Base-by-base conservation (phyloP, 1,140 invertebrate genomes). In the Microvelia longipes region DNA sequence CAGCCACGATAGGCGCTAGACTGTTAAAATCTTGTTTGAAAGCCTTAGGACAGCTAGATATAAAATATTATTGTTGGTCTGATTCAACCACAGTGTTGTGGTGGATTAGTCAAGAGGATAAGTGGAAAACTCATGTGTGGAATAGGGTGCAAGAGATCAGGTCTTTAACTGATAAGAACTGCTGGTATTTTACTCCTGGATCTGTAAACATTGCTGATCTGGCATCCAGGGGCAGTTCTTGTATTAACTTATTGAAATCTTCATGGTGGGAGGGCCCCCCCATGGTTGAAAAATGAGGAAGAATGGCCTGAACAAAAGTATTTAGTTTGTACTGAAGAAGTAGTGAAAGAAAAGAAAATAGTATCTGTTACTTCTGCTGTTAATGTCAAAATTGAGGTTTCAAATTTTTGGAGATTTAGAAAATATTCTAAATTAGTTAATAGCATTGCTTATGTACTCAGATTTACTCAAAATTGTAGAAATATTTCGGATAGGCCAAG, bases 231-330 rank as follows among this genome's bases (percentile, higher is more conserved):
- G 79, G 80, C 28, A 79, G 76, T 73, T 29, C 70, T 5, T 66
- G 75, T 1, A 73, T 73, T 69, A 13, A 71, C 24, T 72, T 80
- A 13, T 26, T 77, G 13, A 71, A 78, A 29, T 75, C 75, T 5
- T 72, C 73, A 72, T 82, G 79, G 79, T 77, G 76, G 76, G 76
- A 80, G 72, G 77, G 80, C 19, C 78, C 80, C 2, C 30, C 65
- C 0, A 80, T 77, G 78, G 68, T 79, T 29, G 66, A 72, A 19
- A 50, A 50, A 50, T 50, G 5, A 50, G 35, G 35, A 50, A 11
- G 35, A 50, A 50, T 50, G 35, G 35, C 35, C 35, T n/a, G n/a
- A n/a, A n/a, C n/a, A n/a, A n/a, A n/a, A n/a, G n/a, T n/a, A n/a
- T n/a, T n/a, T n/a, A n/a, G n/a, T n/a, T n/a, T n/a, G n/a, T n/a